Evolutionary conservation across 2,797 vertebrate species (phyloP).

Genomic region (Sitta carolinensis): DNA sequence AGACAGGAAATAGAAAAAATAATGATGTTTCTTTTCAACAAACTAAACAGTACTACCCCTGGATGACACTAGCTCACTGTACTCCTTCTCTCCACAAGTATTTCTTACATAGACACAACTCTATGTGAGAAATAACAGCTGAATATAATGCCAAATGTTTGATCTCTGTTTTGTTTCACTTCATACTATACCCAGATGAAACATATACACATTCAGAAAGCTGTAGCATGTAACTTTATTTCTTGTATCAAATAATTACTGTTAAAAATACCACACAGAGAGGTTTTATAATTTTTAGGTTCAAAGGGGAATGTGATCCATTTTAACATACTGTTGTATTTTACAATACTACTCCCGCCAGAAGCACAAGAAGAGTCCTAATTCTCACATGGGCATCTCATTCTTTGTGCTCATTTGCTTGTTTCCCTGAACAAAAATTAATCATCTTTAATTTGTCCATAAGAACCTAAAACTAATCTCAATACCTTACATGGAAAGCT

Average conservation of each 20-base stretch:
- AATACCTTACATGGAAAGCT: neutral
- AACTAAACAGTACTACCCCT: neutral
- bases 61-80: neutral
- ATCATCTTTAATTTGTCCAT: neutral
- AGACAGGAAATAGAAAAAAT: neutral
- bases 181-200: neutral
- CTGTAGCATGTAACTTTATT: accelerated
- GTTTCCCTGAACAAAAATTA: neutral
- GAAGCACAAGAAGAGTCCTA: neutral
- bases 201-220: neutral
- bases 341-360: neutral
- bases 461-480: neutral
- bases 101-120: neutral
- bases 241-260: neutral
- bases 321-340: neutral
- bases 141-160: neutral
- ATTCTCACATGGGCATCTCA: neutral
- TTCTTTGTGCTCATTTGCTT: neutral
- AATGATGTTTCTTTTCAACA: neutral
- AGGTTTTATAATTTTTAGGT: neutral
- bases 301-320: neutral
- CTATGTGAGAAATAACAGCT: neutral
- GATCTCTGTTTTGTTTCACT: neutral
- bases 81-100: neutral
- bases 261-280: neutral